Evolutionary conservation across 1,140 invertebrate species (phyloP), one percentile per base, ranked within the genome.

Genomic region (Phymastichus coffea): DNA sequence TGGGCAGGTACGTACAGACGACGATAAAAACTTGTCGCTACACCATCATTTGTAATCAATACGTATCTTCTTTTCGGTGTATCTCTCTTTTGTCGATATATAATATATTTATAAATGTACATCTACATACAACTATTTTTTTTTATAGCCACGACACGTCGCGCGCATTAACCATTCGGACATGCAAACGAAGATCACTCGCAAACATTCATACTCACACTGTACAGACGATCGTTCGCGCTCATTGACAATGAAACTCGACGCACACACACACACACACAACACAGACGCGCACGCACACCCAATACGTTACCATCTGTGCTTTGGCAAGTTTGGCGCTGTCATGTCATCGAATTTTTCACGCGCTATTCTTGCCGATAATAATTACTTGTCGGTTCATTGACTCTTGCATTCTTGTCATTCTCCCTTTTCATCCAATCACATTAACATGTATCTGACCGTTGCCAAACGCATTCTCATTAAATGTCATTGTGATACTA

Each of bases 1-100:
- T 91, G 33, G 88, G 89, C 82, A 92, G 89, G 90, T 92, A 84
- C 79, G 76, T 44, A 17, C 35, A 2, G 25, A 44, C 14, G n/a
- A n/a, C 14, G 17, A 22, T 8, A 17, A 9, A 33, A 35, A 14
- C 57, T 20, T 57, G n/a, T 59, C 22, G 26, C 2, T 33, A 37
- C 56, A 23, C 55, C 51, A 41, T 61, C 38, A 40, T 55, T 65
- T 58, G 43, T 43, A 53, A 57, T 53, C 57, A 62, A 47, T 57
- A 63, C 44, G 43, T 33, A 60, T 60, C 12, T 43, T n/a, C n/a
- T 40, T 22, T 7, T 46, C 26, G 19, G 19, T 62, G 55, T 61
- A 59, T 57, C 40, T 54, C 25, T 64, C 22, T 64, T 41, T 63
- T 52, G 41, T 56, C 33, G 14, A 61, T 63, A 35, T 59, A 62